These are phyloP conservation scores for Leptothorax acervorum DNA, from an alignment of 2,888 invertebrate genomes.

Conservation along the genomic window DNA sequence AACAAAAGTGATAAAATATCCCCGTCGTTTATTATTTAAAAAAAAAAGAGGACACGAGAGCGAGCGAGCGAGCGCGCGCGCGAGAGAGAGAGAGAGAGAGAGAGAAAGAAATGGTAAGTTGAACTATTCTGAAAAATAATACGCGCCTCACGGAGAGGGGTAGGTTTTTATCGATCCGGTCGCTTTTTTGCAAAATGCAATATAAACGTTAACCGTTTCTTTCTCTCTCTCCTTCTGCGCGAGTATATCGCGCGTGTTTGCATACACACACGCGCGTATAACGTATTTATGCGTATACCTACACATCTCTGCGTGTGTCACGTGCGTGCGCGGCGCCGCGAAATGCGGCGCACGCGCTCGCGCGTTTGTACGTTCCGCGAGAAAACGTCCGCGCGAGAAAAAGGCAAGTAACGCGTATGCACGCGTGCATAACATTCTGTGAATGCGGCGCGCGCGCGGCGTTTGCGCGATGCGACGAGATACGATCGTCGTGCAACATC, in stretches of 20 bases:
- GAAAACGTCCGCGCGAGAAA: slow-evolving; percentile 13
- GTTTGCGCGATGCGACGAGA: slow-evolving; percentile 35
- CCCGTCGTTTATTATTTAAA: slow-evolving; percentile 47
- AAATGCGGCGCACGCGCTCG: background rate
- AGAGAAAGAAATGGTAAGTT: slow-evolving; percentile 30
- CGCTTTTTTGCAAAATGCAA: slow-evolving; percentile 50
- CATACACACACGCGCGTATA: background rate
- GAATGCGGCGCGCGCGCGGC: slow-evolving; percentile 1
- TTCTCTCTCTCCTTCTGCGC: background rate
- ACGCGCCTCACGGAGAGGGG: slow-evolving; percentile 22
- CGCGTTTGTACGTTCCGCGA: background rate
- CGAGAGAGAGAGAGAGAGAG: background rate
- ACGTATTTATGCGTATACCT: too few species aligned
- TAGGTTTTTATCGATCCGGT: slow-evolving; percentile 55
- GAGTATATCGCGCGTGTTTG: slow-evolving; percentile 19
- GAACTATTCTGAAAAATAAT: slow-evolving; percentile 53
- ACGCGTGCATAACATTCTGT: slow-evolving; percentile 16
- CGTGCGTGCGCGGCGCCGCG: background rate
- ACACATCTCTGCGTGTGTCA: background rate
- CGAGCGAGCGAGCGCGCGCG: too few species aligned
- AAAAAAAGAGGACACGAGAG: background rate
- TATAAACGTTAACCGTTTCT: slow-evolving; percentile 44
- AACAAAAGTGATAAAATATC: slow-evolving; percentile 56
- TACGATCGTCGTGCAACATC: slow-evolving; percentile 25
- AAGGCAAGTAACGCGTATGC: background rate